Conservation (phyloP, 35 echinoderm and acorn worm genomes). For the Hemicentrotus pulcherrimus region DNA sequence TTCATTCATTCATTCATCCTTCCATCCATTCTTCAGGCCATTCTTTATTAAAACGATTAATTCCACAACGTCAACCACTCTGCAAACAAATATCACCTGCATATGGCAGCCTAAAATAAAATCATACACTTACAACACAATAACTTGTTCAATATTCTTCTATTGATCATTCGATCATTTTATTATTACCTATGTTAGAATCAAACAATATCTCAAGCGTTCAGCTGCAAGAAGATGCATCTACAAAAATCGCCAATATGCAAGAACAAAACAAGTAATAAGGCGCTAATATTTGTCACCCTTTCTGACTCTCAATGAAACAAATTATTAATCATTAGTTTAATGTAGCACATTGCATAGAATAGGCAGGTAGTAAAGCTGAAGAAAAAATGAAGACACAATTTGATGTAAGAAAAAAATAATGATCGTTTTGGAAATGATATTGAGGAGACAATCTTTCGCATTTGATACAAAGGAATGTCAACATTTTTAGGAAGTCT, state of each 20-base stretch:
- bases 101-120: background rate
- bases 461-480: too few relatives aligned
- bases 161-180: background rate
- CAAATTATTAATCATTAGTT: background rate
- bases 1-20: background rate
- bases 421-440: too few relatives aligned
- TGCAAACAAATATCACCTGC: background rate
- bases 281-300: background rate
- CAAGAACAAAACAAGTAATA: background rate
- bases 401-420: background rate
- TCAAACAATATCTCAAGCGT: background rate
- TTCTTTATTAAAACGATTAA: background rate
- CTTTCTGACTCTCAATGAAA: background rate
- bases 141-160: background rate
- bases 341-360: background rate
- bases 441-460: too few relatives aligned
- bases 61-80: background rate
- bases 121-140: background rate
- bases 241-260: background rate
- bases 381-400: background rate
- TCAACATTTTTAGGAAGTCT: too few relatives aligned
- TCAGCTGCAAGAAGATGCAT: background rate
- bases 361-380: background rate
- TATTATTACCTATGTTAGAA: conserved; percentile 1
- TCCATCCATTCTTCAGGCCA: background rate